Evolutionary conservation across 1,140 invertebrate genomes (phyloP), one percentile per base, ranked within the genome.

Genomic region (Caenorhabditis inopinata): DNA sequence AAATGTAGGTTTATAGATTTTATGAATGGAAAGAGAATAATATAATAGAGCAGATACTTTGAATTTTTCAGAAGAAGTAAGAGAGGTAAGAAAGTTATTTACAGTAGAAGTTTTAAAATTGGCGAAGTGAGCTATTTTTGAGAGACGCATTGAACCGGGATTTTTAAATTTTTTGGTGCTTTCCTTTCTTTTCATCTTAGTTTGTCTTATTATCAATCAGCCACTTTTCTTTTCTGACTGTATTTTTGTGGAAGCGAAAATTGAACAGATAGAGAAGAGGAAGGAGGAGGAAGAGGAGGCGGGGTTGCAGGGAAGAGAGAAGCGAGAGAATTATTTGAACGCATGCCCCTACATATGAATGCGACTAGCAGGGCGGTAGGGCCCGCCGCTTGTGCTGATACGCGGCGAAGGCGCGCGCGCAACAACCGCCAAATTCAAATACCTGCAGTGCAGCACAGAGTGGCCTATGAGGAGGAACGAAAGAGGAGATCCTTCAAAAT

Each of bases 241-340:
- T 58, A 58, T 58, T 58, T 58, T 58, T 58, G 27, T 42, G 29
- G 2, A 18, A 7, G 9, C 14, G 32, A 21, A 68, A 38, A 68
- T 38, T 42, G 32, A 58, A 38, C 58, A 38, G 32, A 68, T 38
- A 68, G 58, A 38, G n/a, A 51, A 21, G 48, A 51, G 21, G 12
- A 38, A 25, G 58, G 11, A 38, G 38, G 38, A 42, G 38, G 38
- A 42, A 42, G 38, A 14, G 38, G 38, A 42, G 38, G 38, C 38
- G 38, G 38, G 38, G 38, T 42, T 42, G 38, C 38, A 42, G 38
- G 38, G 14, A 42, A 42, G 38, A 38, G 58, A 68, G 58, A 68
- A 68, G 58, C 58, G 58, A 68, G 58, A 68, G 58, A 68, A 68
- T 68, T 68, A 68, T 68, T 68, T 68, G 58, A 68, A 68, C 58